These are phyloP conservation scores for Hemiscyllium ocellatum DNA, from an alignment of 2,113 vertebrate genomes.

Conservation along the genomic window DNA sequence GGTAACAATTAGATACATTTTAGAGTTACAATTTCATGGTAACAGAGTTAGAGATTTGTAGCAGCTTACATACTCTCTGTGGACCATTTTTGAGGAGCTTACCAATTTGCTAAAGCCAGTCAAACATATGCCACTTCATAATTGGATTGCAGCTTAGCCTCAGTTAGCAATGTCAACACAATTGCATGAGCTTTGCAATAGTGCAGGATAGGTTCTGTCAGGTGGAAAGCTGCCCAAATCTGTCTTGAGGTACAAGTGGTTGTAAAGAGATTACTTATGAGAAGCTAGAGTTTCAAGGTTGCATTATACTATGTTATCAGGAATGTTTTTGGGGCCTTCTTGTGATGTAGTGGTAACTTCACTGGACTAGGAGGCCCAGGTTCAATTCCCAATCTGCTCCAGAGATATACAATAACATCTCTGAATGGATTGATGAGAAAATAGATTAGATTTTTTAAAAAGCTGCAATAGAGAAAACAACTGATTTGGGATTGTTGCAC, in stretches of 20 bases:
- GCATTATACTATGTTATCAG: background rate
- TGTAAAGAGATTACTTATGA: background rate
- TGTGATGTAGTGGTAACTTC: too few relatives aligned
- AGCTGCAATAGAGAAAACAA: background rate
- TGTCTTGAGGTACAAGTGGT: background rate
- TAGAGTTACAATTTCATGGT: background rate
- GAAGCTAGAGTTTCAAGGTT: background rate
- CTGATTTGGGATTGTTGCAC: background rate
- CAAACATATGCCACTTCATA: background rate
- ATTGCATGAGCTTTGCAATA: background rate
- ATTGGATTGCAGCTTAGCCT: background rate
- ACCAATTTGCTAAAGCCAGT: background rate
- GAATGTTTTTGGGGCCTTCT: background rate
- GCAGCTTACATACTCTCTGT: background rate
- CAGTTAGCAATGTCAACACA: background rate
- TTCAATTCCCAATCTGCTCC: too few relatives aligned
- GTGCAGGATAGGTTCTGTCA: background rate
- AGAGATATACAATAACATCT: too few relatives aligned
- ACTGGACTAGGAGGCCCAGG: too few relatives aligned
- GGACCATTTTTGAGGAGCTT: background rate
- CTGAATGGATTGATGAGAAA: too few relatives aligned
- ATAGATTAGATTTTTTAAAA: too few relatives aligned
- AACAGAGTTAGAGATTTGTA: background rate
- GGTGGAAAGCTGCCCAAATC: background rate
- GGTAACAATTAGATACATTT: background rate